Percentiles rank a stretch among this genome's conserved stretches.
Conservation (phyloP, 2,113 vertebrate species). For the Nerophis lumbriciformis region DNA sequence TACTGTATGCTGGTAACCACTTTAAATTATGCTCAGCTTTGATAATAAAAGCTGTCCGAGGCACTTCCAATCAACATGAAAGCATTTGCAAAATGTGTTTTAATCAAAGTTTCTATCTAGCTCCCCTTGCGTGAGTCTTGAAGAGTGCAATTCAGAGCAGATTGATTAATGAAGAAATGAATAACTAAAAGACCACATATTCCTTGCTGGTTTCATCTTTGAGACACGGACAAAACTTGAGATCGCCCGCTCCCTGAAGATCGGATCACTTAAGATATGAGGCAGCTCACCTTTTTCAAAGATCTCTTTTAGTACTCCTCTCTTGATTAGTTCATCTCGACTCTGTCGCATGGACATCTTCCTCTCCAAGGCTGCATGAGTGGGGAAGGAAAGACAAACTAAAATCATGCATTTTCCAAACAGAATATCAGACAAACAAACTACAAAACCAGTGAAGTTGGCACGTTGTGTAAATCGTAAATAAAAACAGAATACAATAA, state of each 20-base stretch:
- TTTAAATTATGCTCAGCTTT: slow-evolving; percentile 12
- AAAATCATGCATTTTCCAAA: too few relatives aligned
- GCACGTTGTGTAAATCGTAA: too few relatives aligned
- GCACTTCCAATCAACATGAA: slow-evolving; percentile 47
- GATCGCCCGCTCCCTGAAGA: not conserved
- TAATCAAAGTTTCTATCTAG: slow-evolving; percentile 52
- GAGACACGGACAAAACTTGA: not conserved
- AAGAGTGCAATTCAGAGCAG: slow-evolving; percentile 34
- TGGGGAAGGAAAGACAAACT: slow-evolving; percentile 20
- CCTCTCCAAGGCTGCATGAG: slow-evolving; percentile 86
- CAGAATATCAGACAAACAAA: too few relatives aligned
- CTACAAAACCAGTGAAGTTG: too few relatives aligned
- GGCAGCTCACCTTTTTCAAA: slow-evolving; percentile 91
- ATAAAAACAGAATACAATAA: too few relatives aligned
- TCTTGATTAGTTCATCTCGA: slow-evolving; percentile 95
- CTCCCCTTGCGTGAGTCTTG: slow-evolving; percentile 27
- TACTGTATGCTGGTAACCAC: too few relatives aligned
- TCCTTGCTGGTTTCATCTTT: not conserved
- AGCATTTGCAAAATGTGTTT: slow-evolving; percentile 33
- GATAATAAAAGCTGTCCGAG: slow-evolving; percentile 7
- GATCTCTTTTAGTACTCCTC: slow-evolving; percentile 95
- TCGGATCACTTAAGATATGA: not conserved
- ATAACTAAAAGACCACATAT: slow-evolving; percentile 10
- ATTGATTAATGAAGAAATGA: slow-evolving; percentile 47
- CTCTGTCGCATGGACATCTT: slow-evolving; percentile 97